phyloP scores from a whole-genome alignment of 37 sponge, comb jelly and placozoan genomes.

The Spongia lamella region DNA sequence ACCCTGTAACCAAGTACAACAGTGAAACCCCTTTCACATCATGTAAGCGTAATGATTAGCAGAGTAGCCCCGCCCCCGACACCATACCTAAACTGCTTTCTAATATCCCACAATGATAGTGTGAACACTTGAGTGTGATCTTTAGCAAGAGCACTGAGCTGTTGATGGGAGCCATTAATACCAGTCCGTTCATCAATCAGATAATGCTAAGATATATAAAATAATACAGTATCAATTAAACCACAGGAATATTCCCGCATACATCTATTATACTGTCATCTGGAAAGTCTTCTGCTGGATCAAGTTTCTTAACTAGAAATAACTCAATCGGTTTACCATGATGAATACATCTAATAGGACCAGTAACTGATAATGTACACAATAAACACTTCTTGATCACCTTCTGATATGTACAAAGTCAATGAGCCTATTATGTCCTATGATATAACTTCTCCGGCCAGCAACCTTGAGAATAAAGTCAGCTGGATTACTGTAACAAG shows the following conservation, averaged over 20 bases:
- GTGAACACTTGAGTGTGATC: slow-evolving; percentile 82
- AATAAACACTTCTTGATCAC: neutral
- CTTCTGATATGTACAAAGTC: slow-evolving; percentile 53
- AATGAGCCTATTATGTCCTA: slow-evolving; percentile 45
- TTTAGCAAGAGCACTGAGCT: slow-evolving; percentile 76
- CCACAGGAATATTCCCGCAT: slow-evolving; percentile 1
- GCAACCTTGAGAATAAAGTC: slow-evolving; percentile 71
- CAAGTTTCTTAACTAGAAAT: slow-evolving; percentile 46
- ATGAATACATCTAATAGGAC: slow-evolving; percentile 37
- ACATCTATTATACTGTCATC: slow-evolving; percentile 73
- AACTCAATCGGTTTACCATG: slow-evolving; percentile 51
- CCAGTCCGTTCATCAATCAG: slow-evolving; percentile 76
- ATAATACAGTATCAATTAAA: neutral
- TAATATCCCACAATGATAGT: slow-evolving; percentile 88
- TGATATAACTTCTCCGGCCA: slow-evolving; percentile 49
- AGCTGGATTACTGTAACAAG: slow-evolving; percentile 25
- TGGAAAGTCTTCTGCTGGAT: slow-evolving; percentile 49
- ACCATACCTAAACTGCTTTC: slow-evolving; percentile 72
- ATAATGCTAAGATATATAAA: slow-evolving; percentile 46
- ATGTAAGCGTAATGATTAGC: too few relatives aligned
- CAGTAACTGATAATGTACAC: neutral
- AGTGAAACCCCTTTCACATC: too few relatives aligned
- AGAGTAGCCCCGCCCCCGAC: too few relatives aligned
- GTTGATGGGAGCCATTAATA: slow-evolving; percentile 75
- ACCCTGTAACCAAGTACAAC: slow-evolving; percentile 53